Conservation (phyloP, 2,797 vertebrate species). For the Clarias laeviceps region DNA sequence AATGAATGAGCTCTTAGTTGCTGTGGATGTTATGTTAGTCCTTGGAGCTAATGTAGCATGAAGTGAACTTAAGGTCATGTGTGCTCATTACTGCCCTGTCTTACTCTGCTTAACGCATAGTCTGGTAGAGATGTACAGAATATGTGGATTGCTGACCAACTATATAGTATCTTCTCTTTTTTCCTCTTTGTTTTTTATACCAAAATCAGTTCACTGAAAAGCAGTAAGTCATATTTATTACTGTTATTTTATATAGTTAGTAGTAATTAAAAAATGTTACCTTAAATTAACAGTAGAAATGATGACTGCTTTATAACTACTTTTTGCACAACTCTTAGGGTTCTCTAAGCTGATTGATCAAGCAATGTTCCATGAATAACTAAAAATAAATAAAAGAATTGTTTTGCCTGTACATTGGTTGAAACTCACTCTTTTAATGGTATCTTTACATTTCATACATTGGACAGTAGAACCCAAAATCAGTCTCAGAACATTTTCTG, state of each 20-base stretch:
- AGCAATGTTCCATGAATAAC: neutral
- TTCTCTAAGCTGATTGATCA: neutral
- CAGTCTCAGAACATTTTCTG: too few relatives aligned
- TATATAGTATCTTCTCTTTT: neutral
- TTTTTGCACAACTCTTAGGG: neutral
- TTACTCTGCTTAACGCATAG: conserved; percentile 9
- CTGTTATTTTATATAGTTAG: neutral
- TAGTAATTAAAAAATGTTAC: neutral
- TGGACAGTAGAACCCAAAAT: too few relatives aligned
- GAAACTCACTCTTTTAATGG: too few relatives aligned
- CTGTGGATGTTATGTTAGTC: conserved; percentile 12
- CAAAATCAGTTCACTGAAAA: neutral
- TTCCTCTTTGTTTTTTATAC: neutral
- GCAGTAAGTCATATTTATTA: neutral
- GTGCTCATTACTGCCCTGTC: conserved; percentile 15
- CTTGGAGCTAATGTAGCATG: conserved; percentile 33
- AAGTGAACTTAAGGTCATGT: conserved; percentile 17
- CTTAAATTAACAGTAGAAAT: neutral
- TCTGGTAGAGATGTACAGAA: neutral
- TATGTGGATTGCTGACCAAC: neutral
- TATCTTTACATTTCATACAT: too few relatives aligned
- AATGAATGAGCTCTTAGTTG: conserved; percentile 1
- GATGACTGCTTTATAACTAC: neutral
- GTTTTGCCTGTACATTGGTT: too few relatives aligned
- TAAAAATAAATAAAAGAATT: too few relatives aligned